phyloP scores from a whole-genome alignment of 2,113 vertebrate genomes.

The Taurulus bubalis region DNA sequence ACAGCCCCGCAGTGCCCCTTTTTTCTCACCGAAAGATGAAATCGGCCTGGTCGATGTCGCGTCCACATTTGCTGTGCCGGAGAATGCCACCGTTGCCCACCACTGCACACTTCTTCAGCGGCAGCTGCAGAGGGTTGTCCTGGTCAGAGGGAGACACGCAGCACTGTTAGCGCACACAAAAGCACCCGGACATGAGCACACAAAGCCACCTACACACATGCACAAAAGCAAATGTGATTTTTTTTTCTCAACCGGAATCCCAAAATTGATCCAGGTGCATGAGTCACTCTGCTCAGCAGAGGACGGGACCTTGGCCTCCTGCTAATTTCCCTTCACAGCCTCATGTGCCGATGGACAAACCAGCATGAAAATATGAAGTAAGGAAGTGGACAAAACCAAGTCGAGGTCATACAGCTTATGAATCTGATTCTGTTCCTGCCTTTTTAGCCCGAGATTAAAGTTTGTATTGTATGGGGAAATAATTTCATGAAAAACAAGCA shows the following conservation, averaged over 20 bases:
- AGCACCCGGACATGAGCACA: background rate
- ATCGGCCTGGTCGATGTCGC: slow-evolving; percentile 91
- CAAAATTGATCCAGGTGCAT: background rate
- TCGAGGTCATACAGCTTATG: background rate
- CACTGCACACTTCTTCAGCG: slow-evolving; percentile 94
- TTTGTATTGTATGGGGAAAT: background rate
- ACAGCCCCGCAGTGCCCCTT: background rate
- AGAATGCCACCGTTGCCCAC: slow-evolving; percentile 97
- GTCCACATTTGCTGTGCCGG: slow-evolving; percentile 92
- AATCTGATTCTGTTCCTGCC: background rate
- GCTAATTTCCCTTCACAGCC: slow-evolving; percentile 14
- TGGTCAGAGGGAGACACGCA: slow-evolving; percentile 82
- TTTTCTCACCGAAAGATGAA: slow-evolving; percentile 94
- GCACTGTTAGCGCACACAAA: slow-evolving; percentile 5
- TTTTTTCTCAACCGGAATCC: background rate
- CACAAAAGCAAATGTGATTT: background rate
- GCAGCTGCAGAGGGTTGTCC: slow-evolving; percentile 92
- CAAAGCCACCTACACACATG: background rate
- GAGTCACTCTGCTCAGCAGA: background rate
- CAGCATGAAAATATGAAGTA: background rate
- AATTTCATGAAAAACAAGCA: background rate
- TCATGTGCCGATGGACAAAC: background rate
- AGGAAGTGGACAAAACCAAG: background rate
- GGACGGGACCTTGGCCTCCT: background rate
- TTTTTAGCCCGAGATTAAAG: background rate